A percentile compares a stretch with the other conserved stretches of the same genome.
Evolutionary conservation across 2,888 invertebrate genomes (phyloP).

Genomic region (Nudaria mundana): DNA sequence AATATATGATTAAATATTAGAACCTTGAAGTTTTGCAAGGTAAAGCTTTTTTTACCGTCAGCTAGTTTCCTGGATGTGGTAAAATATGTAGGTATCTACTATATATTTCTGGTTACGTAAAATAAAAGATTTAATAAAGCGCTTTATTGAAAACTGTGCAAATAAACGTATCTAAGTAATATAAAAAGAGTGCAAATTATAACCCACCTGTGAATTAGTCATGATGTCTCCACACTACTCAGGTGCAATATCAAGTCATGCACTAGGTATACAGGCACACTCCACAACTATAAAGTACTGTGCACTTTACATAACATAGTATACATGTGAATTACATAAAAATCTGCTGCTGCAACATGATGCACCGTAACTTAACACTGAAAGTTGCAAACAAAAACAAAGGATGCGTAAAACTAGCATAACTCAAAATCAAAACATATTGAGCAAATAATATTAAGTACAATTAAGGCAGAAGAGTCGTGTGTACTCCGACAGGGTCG

Average conservation of each 20-base stretch:
- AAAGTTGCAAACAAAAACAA: constrained; percentile 67
- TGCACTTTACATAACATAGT: constrained; percentile 69
- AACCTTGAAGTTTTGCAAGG: no score
- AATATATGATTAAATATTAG: no score
- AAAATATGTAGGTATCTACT: no score
- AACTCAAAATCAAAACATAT: constrained; percentile 37
- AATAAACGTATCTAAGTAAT: not conserved
- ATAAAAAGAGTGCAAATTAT: constrained; percentile 41
- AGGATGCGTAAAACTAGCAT: constrained; percentile 58
- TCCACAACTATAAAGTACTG: constrained; percentile 66
- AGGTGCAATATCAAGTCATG: constrained; percentile 72
- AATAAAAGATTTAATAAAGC: not conserved
- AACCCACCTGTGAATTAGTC: constrained; percentile 83
- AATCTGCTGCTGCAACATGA: constrained; percentile 69
- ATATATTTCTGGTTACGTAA: no score
- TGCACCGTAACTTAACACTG: constrained; percentile 74
- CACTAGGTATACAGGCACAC: constrained; percentile 70
- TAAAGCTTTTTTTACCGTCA: no score
- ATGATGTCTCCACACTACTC: constrained; percentile 68
- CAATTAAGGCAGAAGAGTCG: constrained; percentile 36
- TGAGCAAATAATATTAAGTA: constrained; percentile 39
- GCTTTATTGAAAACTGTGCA: no score
- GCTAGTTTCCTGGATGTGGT: no score
- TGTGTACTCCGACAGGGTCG: constrained; percentile 46
- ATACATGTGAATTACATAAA: constrained; percentile 69